A percentile compares a stretch with the other conserved stretches of the same genome.
phyloP scores from a whole-genome alignment of 2,888 invertebrate species.

The Hydriomena furcata region DNA sequence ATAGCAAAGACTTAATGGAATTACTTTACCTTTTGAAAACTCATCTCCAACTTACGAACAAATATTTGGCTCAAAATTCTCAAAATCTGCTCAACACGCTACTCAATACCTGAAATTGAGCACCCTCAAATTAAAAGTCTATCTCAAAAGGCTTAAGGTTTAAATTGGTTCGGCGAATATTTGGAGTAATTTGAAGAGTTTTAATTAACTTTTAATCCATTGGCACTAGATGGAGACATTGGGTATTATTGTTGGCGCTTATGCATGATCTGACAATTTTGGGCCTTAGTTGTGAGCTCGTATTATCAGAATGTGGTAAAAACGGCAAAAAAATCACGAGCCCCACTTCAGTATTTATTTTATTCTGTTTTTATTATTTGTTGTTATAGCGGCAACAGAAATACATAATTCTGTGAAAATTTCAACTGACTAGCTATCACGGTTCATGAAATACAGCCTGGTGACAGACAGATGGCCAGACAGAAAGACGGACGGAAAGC shows the following conservation, averaged over 20 bases:
- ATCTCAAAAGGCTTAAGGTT: constrained; percentile 5
- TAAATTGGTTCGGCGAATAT: constrained; percentile 1
- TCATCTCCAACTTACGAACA: constrained; percentile 3
- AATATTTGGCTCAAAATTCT: constrained; percentile 11
- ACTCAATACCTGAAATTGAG: background rate
- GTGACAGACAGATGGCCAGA: no score
- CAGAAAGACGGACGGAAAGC: no score
- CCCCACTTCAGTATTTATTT: no score
- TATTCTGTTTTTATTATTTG: no score
- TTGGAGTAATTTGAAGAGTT: constrained; percentile 8
- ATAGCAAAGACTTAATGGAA: no score
- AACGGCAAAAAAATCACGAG: no score
- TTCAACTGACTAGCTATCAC: no score
- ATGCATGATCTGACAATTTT: background rate
- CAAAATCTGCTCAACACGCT: constrained; percentile 2
- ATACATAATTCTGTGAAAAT: no score
- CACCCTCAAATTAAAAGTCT: constrained; percentile 10
- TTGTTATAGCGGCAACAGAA: no score
- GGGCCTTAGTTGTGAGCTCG: no score
- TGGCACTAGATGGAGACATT: background rate
- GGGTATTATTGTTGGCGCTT: background rate
- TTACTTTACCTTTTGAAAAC: constrained; percentile 4
- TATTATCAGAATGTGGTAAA: no score
- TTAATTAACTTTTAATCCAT: constrained; percentile 23
- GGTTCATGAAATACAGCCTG: no score